Base-by-base conservation (phyloP, 2,797 vertebrate species). In the Astyanax mexicanus region DNA sequence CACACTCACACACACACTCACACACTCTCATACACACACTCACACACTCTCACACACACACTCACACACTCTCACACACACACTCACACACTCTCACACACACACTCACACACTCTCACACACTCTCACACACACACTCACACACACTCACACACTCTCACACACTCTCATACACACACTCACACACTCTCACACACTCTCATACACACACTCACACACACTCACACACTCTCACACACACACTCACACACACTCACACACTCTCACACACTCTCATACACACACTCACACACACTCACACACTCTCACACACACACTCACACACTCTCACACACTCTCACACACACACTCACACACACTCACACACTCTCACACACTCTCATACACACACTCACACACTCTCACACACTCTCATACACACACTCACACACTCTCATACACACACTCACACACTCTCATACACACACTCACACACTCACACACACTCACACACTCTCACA, bases 51-150 rank as follows among this genome's bases (percentile, higher is more conserved):
- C n/a, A n/a, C n/a, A n/a, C n/a, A n/a, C 52, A 15, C 51, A 58
- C 52, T 52, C 7, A 57, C 27, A 49, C 23, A 51, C 32, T 72
- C 27, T 66, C 51, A 61, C 69, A 51, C 78, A 66, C 65, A 66
- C 37, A 57, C 11, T n/a, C 1, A 40, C 51, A 45, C 75, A 70
- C 42, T 49, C 32, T 32, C 52, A 15, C 51, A 58, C n/a, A n/a
- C n/a, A n/a, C n/a, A n/a, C n/a, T n/a, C n/a, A n/a, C n/a, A n/a
- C n/a, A n/a, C n/a, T n/a, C 52, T 52, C 7, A 57, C 27, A 49
- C 23, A 51, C 32, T 72, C 27, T 66, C 51, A 61, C 69, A 51
- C 78, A 66, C 65, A 66, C 37, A 57, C 11, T n/a, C n/a, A n/a
- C 1, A 40, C 51, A 45, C 75, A 70, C 42, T 49, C 32, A 32